phyloP scores from a whole-genome alignment of 2,113 vertebrate genomes.

The Halichoerus grypus region DNA sequence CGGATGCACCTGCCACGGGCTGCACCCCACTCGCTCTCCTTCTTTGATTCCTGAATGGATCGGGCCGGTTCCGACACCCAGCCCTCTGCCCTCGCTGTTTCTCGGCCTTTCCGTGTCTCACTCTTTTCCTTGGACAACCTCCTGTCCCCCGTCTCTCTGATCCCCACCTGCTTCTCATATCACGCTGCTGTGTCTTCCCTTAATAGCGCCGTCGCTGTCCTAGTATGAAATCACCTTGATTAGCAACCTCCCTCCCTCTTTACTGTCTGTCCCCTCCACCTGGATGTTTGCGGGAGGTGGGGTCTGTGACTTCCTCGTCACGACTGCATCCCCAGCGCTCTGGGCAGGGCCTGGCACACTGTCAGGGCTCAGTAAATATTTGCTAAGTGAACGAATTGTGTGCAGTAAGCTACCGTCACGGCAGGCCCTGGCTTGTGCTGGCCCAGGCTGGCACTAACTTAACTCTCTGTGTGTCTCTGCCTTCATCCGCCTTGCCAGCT shows the following conservation, averaged over 20 bases:
- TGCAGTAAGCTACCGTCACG: rapidly evolving
- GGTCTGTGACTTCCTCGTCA: not conserved
- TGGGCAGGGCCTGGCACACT: not conserved
- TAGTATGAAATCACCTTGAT: not conserved
- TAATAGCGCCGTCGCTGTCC: rapidly evolving
- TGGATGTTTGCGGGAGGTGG: not conserved
- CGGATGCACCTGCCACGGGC: rapidly evolving
- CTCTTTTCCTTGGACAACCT: not conserved
- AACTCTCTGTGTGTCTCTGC: rapidly evolving
- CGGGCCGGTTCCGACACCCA: not conserved
- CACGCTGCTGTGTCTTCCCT: rapidly evolving
- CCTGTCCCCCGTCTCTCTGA: not conserved
- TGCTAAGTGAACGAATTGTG: rapidly evolving
- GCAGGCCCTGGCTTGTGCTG: rapidly evolving
- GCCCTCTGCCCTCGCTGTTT: not conserved
- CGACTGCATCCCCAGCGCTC: rapidly evolving
- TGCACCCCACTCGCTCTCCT: rapidly evolving
- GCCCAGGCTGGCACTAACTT: rapidly evolving
- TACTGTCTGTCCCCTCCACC: not conserved
- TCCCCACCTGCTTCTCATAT: rapidly evolving
- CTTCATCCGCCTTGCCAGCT: not conserved
- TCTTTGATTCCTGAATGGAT: not conserved
- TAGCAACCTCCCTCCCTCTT: not conserved
- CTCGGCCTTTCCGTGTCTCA: rapidly evolving
- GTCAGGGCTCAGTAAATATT: not conserved